These are phyloP conservation scores for Holacanthella duospinosa DNA, from an alignment of 2,888 invertebrate genomes.

Conservation along the genomic window DNA sequence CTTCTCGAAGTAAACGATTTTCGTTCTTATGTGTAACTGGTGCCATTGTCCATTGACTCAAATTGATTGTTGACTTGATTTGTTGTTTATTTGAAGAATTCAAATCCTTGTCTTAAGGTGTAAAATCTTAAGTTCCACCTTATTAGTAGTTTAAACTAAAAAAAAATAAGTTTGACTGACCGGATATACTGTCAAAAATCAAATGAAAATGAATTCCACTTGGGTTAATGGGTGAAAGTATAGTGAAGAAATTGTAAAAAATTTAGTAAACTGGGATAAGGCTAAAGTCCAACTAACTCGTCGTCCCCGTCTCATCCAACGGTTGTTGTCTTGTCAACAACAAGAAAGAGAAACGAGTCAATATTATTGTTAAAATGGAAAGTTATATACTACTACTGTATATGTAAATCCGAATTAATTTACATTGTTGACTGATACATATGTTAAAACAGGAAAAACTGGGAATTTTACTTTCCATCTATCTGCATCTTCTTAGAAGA, in stretches of 20 bases:
- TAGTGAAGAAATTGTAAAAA: too few species aligned
- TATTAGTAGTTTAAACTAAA: too few species aligned
- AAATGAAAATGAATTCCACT: too few species aligned
- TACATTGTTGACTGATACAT: background rate
- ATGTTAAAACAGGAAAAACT: background rate
- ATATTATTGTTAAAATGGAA: background rate
- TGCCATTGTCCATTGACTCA: background rate
- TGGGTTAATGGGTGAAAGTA: too few species aligned
- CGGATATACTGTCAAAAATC: too few species aligned
- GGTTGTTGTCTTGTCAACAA: too few species aligned
- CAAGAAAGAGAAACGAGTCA: background rate
- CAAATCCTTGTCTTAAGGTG: background rate
- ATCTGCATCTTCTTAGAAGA: too few species aligned
- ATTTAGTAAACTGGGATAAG: background rate
- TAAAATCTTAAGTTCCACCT: too few species aligned
- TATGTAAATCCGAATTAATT: background rate
- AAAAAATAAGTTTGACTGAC: too few species aligned
- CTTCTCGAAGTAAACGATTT: background rate
- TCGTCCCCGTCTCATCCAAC: background rate
- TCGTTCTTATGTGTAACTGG: background rate
- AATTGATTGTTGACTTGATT: too few species aligned
- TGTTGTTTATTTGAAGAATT: background rate
- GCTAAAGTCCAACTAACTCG: background rate
- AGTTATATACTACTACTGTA: background rate
- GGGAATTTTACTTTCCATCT: background rate